These are phyloP conservation scores for Rhogogaster chlorosoma DNA, from an alignment of 2,888 invertebrate genomes.

Conservation along the genomic window DNA sequence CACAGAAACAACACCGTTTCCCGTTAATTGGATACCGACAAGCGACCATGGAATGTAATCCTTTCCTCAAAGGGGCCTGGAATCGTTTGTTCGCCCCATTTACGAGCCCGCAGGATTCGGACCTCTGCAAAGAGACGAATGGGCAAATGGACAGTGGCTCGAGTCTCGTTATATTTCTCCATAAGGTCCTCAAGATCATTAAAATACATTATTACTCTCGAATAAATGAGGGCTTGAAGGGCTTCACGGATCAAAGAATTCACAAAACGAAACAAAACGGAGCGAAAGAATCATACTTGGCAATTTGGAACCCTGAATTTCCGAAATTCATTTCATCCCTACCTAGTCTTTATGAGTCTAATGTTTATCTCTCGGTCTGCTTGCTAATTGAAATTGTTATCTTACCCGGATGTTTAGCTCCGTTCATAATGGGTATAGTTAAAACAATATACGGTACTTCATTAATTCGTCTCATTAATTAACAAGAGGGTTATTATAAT, in stretches of 20 bases:
- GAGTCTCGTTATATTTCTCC: background rate
- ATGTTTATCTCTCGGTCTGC: background rate
- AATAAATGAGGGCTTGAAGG: background rate
- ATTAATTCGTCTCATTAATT: constrained; percentile 5
- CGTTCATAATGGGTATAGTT: constrained; percentile 18
- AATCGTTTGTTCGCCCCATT: background rate
- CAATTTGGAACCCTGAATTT: background rate
- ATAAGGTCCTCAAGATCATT: background rate
- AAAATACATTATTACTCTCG: background rate
- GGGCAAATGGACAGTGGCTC: background rate
- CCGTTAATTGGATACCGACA: constrained; percentile 43
- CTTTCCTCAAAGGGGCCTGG: background rate
- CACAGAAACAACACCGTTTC: constrained; percentile 13
- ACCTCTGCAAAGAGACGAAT: background rate
- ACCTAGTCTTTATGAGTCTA: background rate
- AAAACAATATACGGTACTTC: background rate
- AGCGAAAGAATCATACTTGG: background rate
- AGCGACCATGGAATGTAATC: constrained; percentile 37
- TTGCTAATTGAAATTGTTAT: background rate
- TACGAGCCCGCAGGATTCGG: background rate
- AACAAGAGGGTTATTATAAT: constrained; percentile 28
- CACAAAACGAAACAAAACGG: background rate
- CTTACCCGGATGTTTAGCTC: background rate
- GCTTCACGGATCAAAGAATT: background rate
- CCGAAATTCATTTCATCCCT: background rate